phyloP scores from a whole-genome alignment of 2,888 invertebrate species.

The Himalopsyche tibetana region DNA sequence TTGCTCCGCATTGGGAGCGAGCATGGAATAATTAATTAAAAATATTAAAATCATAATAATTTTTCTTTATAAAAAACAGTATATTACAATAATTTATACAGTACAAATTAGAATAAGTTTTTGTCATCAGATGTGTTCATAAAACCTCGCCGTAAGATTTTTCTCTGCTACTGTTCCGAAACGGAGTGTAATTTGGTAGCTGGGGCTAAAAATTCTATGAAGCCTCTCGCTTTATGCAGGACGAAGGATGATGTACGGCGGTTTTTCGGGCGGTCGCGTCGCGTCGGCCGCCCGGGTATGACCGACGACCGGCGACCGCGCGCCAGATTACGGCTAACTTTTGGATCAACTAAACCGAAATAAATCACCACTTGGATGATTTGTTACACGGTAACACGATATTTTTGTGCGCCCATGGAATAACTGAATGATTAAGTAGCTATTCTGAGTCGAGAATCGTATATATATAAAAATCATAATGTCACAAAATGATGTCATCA shows the following conservation, averaged over 20 bases:
- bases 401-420: background rate
- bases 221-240: conserved; percentile 27
- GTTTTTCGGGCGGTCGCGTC: conserved; percentile 16
- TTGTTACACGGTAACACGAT: conserved; percentile 27
- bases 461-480: background rate
- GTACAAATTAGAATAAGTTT: too few relatives aligned
- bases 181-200: conserved; percentile 60
- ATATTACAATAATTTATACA: too few relatives aligned
- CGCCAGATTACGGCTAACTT: conserved; percentile 39
- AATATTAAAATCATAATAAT: background rate
- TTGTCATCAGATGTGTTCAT: background rate
- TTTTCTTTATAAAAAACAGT: background rate
- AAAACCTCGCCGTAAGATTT: background rate
- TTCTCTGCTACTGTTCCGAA: background rate
- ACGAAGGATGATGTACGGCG: conserved; percentile 35
- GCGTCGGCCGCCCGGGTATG: conserved; percentile 19
- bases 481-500: conserved; percentile 1
- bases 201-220: conserved; percentile 35
- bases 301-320: conserved; percentile 33
- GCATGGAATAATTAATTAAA: too few relatives aligned
- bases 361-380: conserved; percentile 38
- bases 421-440: background rate
- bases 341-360: conserved; percentile 40
- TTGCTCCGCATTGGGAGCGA: too few relatives aligned
- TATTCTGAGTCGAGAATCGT: background rate